Conservation (phyloP, 2,888 invertebrate species). For the Dastarcus helophoroides region DNA sequence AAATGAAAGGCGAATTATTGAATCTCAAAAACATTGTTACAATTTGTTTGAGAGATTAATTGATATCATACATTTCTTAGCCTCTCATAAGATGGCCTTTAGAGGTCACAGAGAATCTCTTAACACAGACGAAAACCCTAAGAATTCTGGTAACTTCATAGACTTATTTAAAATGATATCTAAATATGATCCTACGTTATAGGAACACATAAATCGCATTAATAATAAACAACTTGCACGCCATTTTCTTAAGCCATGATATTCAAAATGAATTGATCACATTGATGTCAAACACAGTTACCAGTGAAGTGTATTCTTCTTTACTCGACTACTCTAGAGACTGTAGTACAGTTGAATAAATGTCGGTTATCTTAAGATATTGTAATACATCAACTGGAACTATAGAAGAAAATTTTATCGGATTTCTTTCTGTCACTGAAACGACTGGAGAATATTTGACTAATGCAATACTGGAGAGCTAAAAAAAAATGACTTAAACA, state of each 20-base stretch:
- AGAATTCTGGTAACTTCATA: constrained; percentile 9
- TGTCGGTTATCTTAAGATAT: too few relatives aligned
- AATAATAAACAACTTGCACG: constrained; percentile 10
- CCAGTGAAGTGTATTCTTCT: too few relatives aligned
- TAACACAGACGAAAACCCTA: constrained; percentile 5
- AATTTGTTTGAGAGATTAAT: constrained; percentile 9
- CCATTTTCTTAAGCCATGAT: constrained; percentile 4
- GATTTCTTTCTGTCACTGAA: too few relatives aligned
- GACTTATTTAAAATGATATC: constrained; percentile 10
- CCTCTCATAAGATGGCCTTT: constrained; percentile 6
- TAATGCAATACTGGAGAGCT: too few relatives aligned
- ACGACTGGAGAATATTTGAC: too few relatives aligned
- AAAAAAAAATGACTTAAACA: too few relatives aligned
- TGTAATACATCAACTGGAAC: too few relatives aligned
- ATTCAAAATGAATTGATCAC: constrained; percentile 8
- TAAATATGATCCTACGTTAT: constrained; percentile 11
- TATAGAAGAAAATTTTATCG: too few relatives aligned
- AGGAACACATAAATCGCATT: constrained; percentile 11
- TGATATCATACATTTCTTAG: constrained; percentile 9
- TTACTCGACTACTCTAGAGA: too few relatives aligned
- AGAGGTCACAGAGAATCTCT: constrained; percentile 12
- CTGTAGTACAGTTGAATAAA: too few relatives aligned
- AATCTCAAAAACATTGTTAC: constrained; percentile 9
- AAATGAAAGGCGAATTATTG: constrained; percentile 7
- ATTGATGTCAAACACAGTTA: too few relatives aligned